Evolutionary conservation across 2,113 vertebrate species (phyloP).

Genomic region (Platanista minor): DNA sequence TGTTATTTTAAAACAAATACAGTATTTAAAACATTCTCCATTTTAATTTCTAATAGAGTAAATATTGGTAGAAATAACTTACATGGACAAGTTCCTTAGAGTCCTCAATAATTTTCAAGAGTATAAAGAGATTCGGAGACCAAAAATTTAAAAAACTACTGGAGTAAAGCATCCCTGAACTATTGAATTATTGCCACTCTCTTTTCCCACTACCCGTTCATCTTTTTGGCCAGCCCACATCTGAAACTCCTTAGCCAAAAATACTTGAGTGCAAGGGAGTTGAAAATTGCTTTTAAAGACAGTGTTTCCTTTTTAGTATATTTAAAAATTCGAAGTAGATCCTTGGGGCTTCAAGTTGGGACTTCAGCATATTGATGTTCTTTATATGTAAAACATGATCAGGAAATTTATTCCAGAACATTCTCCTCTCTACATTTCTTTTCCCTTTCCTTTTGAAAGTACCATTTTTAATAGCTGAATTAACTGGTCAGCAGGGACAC

Average conservation of each 20-base stretch:
- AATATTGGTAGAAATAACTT: background rate
- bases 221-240: background rate
- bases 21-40: background rate
- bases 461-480: slow-evolving; percentile 61
- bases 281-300: background rate
- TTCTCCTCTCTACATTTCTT: background rate
- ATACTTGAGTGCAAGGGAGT: background rate
- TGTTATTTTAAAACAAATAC: background rate
- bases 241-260: background rate
- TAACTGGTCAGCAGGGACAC: background rate
- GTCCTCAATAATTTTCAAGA: background rate
- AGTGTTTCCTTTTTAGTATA: background rate
- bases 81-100: background rate
- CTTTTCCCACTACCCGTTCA: background rate
- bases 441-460: slow-evolving; percentile 13
- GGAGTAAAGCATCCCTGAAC: background rate
- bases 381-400: slow-evolving; percentile 36
- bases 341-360: background rate
- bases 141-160: background rate
- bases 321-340: slow-evolving; percentile 36
- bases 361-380: background rate
- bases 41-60: slow-evolving; percentile 10
- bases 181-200: background rate
- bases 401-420: slow-evolving; percentile 31
- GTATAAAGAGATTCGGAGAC: background rate